Evolutionary conservation across 2,888 invertebrate genomes (phyloP), one percentile per base, ranked within the genome.

Genomic region (Synanthedon formicaeformis): DNA sequence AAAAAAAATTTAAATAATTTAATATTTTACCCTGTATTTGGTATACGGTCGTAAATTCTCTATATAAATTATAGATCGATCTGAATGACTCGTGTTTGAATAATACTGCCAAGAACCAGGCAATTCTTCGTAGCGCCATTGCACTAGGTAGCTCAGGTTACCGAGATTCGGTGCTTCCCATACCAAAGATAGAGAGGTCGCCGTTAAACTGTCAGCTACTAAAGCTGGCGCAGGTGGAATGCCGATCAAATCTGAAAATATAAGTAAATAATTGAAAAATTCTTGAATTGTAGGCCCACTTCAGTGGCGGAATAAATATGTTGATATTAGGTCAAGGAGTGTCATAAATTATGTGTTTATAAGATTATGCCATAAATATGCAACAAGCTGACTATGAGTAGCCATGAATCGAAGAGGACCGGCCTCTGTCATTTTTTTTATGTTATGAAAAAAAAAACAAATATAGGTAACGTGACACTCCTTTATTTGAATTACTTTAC

Each of bases 1-100:
- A 34, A 34, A 34, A 34, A 10, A 5, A 0, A 10, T 34, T 8
- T 6, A 34, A 34, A 8, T 34, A 34, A 34, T 34, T 27, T 4
- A 23, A 34, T 34, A 34, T 10, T 34, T 85, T 84, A 97, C 97
- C 88, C 93, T 91, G 73, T 97, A 97, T 72, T 94, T 95, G 1
- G 96, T 94, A 72, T 95, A 97, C 0, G 97, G 96, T 60, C 93
- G 91, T 51, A 97, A 86, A 61, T 93, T 91, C 59, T 93, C 92
- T 8, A 97, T 92, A 27, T 90, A 89, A 62, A 93, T 93, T 48
- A 91, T 90, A 18, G 90, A 89, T 61, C 90, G 73, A 62, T 91
- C 89, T 1, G 90, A 89, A 89, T 93, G 92, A 51, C 91, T 91
- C 63, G 91, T 91, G 69, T 93, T 93, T 50, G 92, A 88, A 72